Percentiles rank a stretch among this genome's conserved stretches.
These are phyloP conservation scores for Heterocephalus glaber DNA, from an alignment of 2,113 vertebrate species.

Conservation along the genomic window DNA sequence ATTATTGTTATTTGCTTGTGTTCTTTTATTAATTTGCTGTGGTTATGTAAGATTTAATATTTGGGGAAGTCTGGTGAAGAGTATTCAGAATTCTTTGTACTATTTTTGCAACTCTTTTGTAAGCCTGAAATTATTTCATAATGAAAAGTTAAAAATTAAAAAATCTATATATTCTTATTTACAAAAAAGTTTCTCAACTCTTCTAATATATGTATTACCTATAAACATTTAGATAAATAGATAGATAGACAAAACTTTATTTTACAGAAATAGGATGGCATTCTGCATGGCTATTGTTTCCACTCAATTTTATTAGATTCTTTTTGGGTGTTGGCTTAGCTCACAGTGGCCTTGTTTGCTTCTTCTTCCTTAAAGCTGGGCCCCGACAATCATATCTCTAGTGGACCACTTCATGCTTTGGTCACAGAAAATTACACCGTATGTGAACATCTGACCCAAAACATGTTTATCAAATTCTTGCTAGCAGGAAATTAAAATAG, in stretches of 20 bases:
- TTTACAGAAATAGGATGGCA: background rate
- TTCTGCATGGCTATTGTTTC: background rate
- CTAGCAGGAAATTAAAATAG: constrained; percentile 31
- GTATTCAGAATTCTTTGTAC: constrained; percentile 32
- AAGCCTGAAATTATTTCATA: constrained; percentile 41
- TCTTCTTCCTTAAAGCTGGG: constrained; percentile 1
- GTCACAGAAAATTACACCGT: constrained; percentile 11
- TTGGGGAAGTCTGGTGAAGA: constrained; percentile 10
- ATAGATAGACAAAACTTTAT: background rate
- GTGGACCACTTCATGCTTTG: background rate
- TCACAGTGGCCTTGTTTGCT: background rate
- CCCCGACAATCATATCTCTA: background rate
- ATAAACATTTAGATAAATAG: background rate
- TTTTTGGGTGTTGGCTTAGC: background rate
- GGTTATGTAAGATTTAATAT: constrained; percentile 34
- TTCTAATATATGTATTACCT: background rate
- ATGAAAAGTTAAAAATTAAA: constrained; percentile 30
- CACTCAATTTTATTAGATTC: background rate
- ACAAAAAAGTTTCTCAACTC: background rate
- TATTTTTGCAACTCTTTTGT: constrained; percentile 8
- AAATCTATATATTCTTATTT: background rate
- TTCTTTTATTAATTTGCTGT: constrained; percentile 10
- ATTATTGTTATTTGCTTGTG: constrained; percentile 6
- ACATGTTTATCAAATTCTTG: background rate
- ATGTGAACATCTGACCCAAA: background rate